Base-by-base conservation (phyloP, 2,888 invertebrate genomes). In the Epinotia bilunana region DNA sequence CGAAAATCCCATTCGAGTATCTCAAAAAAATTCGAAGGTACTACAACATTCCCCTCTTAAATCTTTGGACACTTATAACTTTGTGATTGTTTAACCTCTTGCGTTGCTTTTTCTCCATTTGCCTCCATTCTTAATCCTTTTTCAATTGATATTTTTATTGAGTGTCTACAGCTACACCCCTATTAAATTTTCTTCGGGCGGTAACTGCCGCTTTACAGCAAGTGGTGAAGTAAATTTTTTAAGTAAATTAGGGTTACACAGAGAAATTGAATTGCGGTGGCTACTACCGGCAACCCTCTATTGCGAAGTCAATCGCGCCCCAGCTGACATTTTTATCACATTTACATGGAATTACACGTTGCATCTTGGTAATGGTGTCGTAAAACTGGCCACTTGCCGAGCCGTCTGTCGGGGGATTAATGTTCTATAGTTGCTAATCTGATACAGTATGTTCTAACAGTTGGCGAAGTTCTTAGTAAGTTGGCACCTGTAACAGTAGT, bases 321-420 rank as follows among this genome's bases (percentile, higher is more conserved):
- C 70, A 57, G 71, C 61, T n/a, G 60, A 67, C 64, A 65, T 62
- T 65, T 55, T 72, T 75, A 75, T 75, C 67, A 62, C 71, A 75
- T 75, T 72, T 72, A 62, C 72, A 75, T 75, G 43, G 49, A 55
- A 72, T 75, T 75, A 75, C 71, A 23, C 58, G 71, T 60, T 72
- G 62, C 58, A 64, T 53, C 33, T 64, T 28, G 28, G 28, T 71
- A 71, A 75, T 75, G 46, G 63, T 60, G 61, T 72, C 72, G 69
- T 77, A 69, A 74, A 77, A 74, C 77, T 64, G 70, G 73, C n/a
- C 68, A 74, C 74, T 77, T 72, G 72, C 63, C 18, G 23, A 2
- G 60, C 73, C 77, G 76, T 77, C 77, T 77, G 77, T 74, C 74
- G 58, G 20, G 53, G 53, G 53, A 53, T 53, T 57, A 55, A 57